These are phyloP conservation scores for Microplitis demolitor DNA, from an alignment of 1,140 invertebrate species.

Conservation along the genomic window DNA sequence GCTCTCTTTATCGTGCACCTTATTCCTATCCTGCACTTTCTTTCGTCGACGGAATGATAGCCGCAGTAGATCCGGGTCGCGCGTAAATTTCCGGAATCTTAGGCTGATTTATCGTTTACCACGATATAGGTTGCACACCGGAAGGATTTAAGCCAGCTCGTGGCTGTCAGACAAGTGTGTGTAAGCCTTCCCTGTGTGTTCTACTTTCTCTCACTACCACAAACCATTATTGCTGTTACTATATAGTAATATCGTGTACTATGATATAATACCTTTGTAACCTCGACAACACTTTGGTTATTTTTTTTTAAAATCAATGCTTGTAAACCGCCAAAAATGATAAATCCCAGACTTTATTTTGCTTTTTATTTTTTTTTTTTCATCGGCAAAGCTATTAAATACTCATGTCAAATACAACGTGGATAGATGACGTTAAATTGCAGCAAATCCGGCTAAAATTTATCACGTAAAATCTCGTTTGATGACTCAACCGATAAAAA, in stretches of 20 bases:
- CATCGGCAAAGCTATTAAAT: slow-evolving; percentile 9
- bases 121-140: slow-evolving; percentile 33
- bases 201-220: slow-evolving; percentile 4
- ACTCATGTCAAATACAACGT: slow-evolving; percentile 3
- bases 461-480: slow-evolving; percentile 2
- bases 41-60: slow-evolving; percentile 26
- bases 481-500: slow-evolving; percentile 4
- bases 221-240: not conserved
- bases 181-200: not conserved
- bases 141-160: slow-evolving; percentile 31
- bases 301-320: not conserved
- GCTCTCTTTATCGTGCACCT: not conserved
- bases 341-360: slow-evolving; percentile 11
- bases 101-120: slow-evolving; percentile 32
- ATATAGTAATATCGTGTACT: not conserved
- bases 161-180: slow-evolving; percentile 4
- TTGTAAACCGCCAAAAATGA: not conserved
- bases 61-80: slow-evolving; percentile 33
- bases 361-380: not conserved
- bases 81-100: slow-evolving; percentile 37
- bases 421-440: slow-evolving; percentile 9
- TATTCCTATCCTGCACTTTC: not conserved
- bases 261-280: not conserved
- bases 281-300: not conserved
- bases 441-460: slow-evolving; percentile 5